phyloP scores from a whole-genome alignment of 2,888 invertebrate species.

The Phania funesta region DNA sequence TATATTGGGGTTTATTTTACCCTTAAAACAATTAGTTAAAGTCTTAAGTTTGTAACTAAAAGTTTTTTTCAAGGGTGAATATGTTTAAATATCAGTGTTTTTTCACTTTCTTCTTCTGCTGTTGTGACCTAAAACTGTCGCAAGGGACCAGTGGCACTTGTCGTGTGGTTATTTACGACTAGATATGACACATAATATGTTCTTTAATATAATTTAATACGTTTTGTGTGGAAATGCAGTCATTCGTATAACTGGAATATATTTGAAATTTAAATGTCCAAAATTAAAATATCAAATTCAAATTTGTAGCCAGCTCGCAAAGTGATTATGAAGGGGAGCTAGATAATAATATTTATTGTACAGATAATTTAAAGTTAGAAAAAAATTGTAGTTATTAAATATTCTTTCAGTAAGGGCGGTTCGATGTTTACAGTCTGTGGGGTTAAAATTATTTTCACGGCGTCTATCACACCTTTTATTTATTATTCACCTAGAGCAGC shows the following conservation, averaged over 20 bases:
- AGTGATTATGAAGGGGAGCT: too few relatives aligned
- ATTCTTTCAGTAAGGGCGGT: too few relatives aligned
- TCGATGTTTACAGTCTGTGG: too few relatives aligned
- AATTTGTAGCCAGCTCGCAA: too few relatives aligned
- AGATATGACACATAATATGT: neutral
- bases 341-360: too few relatives aligned
- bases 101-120: neutral
- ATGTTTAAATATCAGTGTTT: neutral
- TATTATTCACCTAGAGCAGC: too few relatives aligned
- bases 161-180: constrained; percentile 26
- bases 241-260: neutral
- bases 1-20: neutral
- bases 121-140: constrained; percentile 13
- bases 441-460: too few relatives aligned
- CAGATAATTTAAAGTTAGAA: too few relatives aligned
- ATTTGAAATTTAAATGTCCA: neutral
- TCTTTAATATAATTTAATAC: constrained; percentile 15
- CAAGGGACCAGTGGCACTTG: constrained; percentile 36
- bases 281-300: constrained; percentile 5
- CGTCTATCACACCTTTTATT: too few relatives aligned
- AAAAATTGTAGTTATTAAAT: too few relatives aligned
- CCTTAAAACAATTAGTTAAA: constrained; percentile 57
- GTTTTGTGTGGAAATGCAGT: neutral
- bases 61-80: constrained; percentile 37
- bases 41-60: constrained; percentile 34